Base-by-base conservation (phyloP, 2,113 vertebrate species). In the Erythrocercus mccallii region DNA sequence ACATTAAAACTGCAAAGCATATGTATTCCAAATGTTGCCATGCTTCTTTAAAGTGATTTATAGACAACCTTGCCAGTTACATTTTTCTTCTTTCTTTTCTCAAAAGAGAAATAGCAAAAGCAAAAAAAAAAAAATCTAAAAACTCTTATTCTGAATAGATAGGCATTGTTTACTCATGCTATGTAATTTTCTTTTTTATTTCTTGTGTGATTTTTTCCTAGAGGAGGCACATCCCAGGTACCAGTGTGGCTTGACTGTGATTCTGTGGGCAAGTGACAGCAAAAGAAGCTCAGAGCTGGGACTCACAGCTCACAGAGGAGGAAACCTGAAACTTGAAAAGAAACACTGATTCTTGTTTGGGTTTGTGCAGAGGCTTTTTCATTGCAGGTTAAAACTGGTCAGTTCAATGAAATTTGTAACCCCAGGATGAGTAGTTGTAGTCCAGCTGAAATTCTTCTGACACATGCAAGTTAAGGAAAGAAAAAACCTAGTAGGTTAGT, bases 161-260 rank as follows among this genome's bases (percentile, higher is more conserved):
- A 82, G 12, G 5, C 15, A 31, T 53, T 13, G 10, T 53, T 31
- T 70, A 38, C 27, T 35, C 0, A 0, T 30, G 4, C 11, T 44
- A 4, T 6, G 8, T 22, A 50, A 50, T 62, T 73, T 74, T 5
- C 11, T 45, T 53, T 20, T 35, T 18, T 4, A 31, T 27, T 38
- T 15, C 6, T 7, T 16, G 15, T 10, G 16, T 47, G 53, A 54
- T 74, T 90, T 78, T 78, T 74, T 71, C 13, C 4, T 22, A 12
- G 6, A 19, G 20, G 24, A 60, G 12, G 31, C 16, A 28, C 12
- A 21, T 4, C 12, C 27, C 30, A 87, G 16, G 21, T 37, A 50
- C 24, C 27, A 78, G 6, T 1, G 2, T 30, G 54, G 38, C 20
- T 53, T 33, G 31, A n/a, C 18, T n/a, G 20, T 45, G 35, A 38